Conservation (phyloP, 1,140 invertebrate species). For the Drosophila takahashii region DNA sequence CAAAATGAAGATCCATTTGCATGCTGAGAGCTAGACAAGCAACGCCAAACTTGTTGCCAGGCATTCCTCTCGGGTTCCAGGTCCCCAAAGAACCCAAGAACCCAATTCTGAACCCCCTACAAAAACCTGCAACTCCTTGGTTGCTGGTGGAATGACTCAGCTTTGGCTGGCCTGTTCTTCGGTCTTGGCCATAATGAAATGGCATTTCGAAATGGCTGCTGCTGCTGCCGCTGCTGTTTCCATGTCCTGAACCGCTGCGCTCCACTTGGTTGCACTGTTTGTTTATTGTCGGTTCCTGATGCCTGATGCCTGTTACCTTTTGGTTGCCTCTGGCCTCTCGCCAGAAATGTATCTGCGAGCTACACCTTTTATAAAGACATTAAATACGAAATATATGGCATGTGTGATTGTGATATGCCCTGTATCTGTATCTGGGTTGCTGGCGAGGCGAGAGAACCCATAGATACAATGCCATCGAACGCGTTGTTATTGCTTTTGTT, state of each 20-base stretch:
- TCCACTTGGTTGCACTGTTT: conserved; percentile 42
- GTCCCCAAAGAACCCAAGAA: background rate
- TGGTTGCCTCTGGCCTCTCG: conserved; percentile 20
- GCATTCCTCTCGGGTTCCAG: conserved; percentile 17
- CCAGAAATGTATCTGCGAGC: conserved; percentile 74
- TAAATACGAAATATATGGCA: conserved; percentile 81
- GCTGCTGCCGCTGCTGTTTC: conserved; percentile 54
- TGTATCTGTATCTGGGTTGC: conserved; percentile 64
- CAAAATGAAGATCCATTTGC: conserved; percentile 69
- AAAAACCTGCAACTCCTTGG: conserved; percentile 19
- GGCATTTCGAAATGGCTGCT: conserved; percentile 78
- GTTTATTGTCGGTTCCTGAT: conserved; percentile 55
- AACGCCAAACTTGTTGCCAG: conserved; percentile 72
- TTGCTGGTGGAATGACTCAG: conserved; percentile 64
- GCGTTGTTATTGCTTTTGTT: conserved; percentile 52
- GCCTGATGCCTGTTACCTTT: background rate
- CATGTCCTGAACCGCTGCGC: conserved; percentile 53
- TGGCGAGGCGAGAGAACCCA: conserved; percentile 41
- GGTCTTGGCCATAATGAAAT: conserved; percentile 74
- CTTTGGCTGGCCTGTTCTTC: conserved; percentile 26
- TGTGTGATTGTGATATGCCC: conserved; percentile 78
- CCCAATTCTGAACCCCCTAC: conserved; percentile 2
- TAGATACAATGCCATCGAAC: conserved; percentile 64
- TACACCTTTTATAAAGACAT: conserved; percentile 82
- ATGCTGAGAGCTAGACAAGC: conserved; percentile 63